Evolutionary conservation across 2,113 vertebrate species (phyloP), one percentile per base, ranked within the genome.

Genomic region (Osmerus eperlanus): DNA sequence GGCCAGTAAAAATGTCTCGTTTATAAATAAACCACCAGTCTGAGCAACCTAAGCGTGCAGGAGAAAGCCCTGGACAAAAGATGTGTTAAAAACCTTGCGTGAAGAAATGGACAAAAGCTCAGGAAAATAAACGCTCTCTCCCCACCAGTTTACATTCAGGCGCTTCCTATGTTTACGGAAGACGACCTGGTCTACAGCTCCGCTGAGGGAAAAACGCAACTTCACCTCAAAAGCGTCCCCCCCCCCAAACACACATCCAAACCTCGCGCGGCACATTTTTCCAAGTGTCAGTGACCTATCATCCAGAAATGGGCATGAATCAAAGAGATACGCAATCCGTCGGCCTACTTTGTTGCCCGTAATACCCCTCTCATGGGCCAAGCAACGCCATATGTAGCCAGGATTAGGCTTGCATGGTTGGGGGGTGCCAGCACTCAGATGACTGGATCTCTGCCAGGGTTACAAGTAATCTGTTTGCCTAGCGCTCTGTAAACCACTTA

Each of bases 111-210:
- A 0, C 32, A 56, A 56, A 68, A 64, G 25, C 19, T 9, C 9
- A 9, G 55, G 18, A 68, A 55, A 60, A 21, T 21, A 60, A 68
- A 55, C n/a, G 65, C 63, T 61, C n/a, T 18, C n/a, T 29, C 19
- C 54, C 8, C 18, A 12, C 41, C 8, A 52, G 81, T 83, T 86
- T 81, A 86, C 83, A 82, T 68, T 78, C 51, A 73, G 64, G 9
- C 65, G 63, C 77, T 82, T 82, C 78, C 77, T 70, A 67, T 76
- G 81, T 88, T 88, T 84, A 85, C 65, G 75, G 78, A 77, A 71
- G 72, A 80, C 67, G 55, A 16, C 70, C 68, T 25, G 60, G 28
- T 36, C n/a, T 52, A 16, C 67, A 66, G 76, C 61, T 62, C 66
- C 70, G 76, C 6, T 16, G 41, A 9, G 55, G 19, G 4, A 59